These are phyloP conservation scores for Thelaira solivaga DNA, from an alignment of 2,888 invertebrate genomes.

Conservation along the genomic window DNA sequence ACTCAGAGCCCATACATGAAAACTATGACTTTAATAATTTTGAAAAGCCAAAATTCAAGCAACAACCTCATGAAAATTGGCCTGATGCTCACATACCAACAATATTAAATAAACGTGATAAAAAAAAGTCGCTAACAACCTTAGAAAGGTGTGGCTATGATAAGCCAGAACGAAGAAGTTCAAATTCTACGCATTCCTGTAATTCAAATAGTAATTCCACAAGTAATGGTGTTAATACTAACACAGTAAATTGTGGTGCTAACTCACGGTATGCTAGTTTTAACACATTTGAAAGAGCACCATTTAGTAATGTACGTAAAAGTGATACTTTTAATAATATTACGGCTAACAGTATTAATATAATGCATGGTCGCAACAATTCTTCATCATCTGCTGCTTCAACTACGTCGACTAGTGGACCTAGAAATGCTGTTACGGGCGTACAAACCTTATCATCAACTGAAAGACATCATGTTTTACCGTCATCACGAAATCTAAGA, in stretches of 20 bases:
- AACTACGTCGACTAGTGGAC: constrained; percentile 54
- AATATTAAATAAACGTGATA: constrained; percentile 47
- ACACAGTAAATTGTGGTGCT: constrained; percentile 60
- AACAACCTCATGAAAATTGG: constrained; percentile 64
- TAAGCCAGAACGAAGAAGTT: constrained; percentile 73
- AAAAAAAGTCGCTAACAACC: constrained; percentile 60
- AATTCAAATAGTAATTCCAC: constrained; percentile 63
- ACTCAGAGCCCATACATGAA: constrained; percentile 75
- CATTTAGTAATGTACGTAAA: constrained; percentile 73
- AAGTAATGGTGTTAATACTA: background rate
- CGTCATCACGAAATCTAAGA: constrained; percentile 35
- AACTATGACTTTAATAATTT: constrained; percentile 79
- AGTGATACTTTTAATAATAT: constrained; percentile 76
- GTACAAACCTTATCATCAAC: constrained; percentile 61
- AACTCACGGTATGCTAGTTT: constrained; percentile 69
- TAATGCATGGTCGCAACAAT: constrained; percentile 50
- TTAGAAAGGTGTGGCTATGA: constrained; percentile 71
- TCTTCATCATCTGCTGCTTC: constrained; percentile 62
- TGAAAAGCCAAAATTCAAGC: constrained; percentile 80
- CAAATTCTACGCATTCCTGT: constrained; percentile 75
- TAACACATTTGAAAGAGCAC: constrained; percentile 73
- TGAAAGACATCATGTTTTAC: constrained; percentile 51
- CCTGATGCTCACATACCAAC: constrained; percentile 58
- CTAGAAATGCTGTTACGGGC: constrained; percentile 62
- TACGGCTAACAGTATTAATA: constrained; percentile 29